Evolutionary conservation across 2,113 vertebrate genomes (phyloP).

Genomic region (Callospermophilus lateralis): DNA sequence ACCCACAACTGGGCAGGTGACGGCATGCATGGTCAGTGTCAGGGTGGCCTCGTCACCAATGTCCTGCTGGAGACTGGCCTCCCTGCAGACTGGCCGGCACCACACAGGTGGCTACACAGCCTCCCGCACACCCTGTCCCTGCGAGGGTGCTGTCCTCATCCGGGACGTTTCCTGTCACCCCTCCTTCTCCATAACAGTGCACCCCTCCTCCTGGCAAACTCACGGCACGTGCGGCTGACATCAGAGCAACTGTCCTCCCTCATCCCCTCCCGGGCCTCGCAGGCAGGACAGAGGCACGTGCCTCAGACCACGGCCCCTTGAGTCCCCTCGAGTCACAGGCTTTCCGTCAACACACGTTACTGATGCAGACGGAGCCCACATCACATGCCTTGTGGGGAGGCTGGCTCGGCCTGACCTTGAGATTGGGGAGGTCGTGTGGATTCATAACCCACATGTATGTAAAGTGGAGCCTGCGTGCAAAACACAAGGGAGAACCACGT

Average conservation of each 20-base stretch:
- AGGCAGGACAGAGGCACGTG: background rate
- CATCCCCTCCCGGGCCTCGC: background rate
- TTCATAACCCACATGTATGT: rapidly evolving
- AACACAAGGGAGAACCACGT: background rate
- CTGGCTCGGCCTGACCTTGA: background rate
- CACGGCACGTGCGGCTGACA: too few species aligned
- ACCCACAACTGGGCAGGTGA: background rate
- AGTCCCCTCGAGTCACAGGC: background rate
- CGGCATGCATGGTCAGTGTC: background rate
- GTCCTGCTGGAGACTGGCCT: background rate
- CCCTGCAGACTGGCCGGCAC: background rate
- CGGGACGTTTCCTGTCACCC: background rate
- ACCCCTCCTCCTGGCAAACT: background rate
- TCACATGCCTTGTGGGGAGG: background rate
- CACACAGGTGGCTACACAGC: too few species aligned
- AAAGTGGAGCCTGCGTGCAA: too few species aligned
- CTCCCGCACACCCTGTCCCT: too few species aligned
- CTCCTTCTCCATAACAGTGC: background rate
- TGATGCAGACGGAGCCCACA: background rate
- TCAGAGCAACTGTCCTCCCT: background rate
- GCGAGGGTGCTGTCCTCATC: background rate
- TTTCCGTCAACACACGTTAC: background rate
- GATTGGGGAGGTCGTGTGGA: background rate
- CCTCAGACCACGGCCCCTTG: background rate
- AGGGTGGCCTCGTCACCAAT: rapidly evolving